These are phyloP conservation scores for Nothoprocta perdicaria DNA, from an alignment of 2,113 vertebrate genomes.

Conservation along the genomic window DNA sequence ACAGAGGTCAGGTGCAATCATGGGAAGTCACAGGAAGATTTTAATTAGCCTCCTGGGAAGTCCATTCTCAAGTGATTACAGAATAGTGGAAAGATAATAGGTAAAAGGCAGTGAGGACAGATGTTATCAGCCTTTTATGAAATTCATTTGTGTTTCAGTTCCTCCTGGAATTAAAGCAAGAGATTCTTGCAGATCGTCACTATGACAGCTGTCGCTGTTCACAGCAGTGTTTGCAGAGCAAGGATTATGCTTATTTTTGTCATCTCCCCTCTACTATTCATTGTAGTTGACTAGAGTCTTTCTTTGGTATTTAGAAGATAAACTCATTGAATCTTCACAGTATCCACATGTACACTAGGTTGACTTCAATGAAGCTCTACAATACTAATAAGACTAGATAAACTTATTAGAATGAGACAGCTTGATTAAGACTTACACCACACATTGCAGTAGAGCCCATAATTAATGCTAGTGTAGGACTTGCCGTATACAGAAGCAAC, in stretches of 20 bases:
- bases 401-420: background rate
- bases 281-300: background rate
- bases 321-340: background rate
- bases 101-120: background rate
- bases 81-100: slow-evolving; percentile 21
- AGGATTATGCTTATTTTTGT: background rate
- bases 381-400: background rate
- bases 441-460: background rate
- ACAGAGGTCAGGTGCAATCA: background rate
- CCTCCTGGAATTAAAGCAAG: background rate
- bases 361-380: background rate
- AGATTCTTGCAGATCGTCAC: background rate
- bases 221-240: background rate
- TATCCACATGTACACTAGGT: background rate
- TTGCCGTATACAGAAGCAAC: background rate
- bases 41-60: slow-evolving; percentile 46
- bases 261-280: background rate
- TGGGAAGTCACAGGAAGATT: background rate
- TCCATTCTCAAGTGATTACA: slow-evolving; percentile 9
- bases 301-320: background rate
- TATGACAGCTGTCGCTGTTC: slow-evolving; percentile 18
- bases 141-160: slow-evolving; percentile 40
- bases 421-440: background rate
- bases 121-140: background rate
- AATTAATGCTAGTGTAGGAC: background rate